Evolutionary conservation across 2,113 vertebrate species (phyloP).

Genomic region (Psilopogon haemacephalus): DNA sequence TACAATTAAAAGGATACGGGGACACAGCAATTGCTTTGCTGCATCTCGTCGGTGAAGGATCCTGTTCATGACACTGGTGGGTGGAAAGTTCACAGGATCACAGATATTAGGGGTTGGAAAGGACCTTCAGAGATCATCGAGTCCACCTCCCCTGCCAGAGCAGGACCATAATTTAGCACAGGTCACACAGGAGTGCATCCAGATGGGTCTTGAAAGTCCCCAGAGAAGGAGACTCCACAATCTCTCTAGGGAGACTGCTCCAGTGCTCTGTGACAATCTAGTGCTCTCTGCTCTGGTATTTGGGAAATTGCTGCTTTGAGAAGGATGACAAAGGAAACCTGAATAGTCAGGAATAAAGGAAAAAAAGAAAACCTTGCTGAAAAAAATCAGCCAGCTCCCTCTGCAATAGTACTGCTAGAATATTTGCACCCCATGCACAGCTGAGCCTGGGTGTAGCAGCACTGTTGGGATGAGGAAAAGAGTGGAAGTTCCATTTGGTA

Average conservation of each 20-base stretch:
- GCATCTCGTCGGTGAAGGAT: not conserved
- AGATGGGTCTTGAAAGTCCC: too few species aligned
- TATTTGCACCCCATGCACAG: rapidly evolving
- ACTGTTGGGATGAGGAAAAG: not conserved
- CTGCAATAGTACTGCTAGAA: not conserved
- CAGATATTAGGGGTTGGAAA: too few species aligned
- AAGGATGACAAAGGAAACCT: not conserved
- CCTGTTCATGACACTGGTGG: not conserved
- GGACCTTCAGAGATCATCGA: too few species aligned
- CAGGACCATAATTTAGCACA: too few species aligned
- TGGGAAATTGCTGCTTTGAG: not conserved
- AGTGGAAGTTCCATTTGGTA: not conserved
- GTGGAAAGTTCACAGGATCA: not conserved
- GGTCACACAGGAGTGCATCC: too few species aligned
- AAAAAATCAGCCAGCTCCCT: not conserved
- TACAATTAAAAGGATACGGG: conserved; percentile 15
- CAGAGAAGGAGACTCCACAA: too few species aligned
- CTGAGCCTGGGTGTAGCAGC: not conserved
- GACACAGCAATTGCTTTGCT: conserved; percentile 18
- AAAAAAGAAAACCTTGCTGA: not conserved
- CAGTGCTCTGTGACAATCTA: not conserved
- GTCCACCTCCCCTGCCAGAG: too few species aligned
- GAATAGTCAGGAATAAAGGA: not conserved
- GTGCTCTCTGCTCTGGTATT: not conserved
- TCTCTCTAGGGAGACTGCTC: too few species aligned